Evolutionary conservation across 2,888 invertebrate species (phyloP).

Genomic region (Eucera pruinosa): DNA sequence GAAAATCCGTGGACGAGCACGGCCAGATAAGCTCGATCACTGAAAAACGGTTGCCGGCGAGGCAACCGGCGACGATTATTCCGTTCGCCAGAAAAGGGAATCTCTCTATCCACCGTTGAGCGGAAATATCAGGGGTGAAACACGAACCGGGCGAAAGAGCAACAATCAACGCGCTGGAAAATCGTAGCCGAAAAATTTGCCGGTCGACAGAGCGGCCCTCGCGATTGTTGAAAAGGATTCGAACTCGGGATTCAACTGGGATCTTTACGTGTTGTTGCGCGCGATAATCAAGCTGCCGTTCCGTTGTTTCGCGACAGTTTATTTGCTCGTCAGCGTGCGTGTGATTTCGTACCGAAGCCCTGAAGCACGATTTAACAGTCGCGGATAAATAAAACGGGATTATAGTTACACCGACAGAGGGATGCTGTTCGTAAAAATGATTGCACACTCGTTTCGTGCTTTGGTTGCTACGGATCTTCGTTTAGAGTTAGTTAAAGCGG

Average conservation of each 20-base stretch:
- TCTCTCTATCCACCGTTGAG: neutral
- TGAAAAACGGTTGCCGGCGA: constrained; percentile 33
- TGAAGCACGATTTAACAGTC: neutral
- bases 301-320: neutral
- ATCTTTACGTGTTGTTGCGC: neutral
- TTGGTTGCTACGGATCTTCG: neutral
- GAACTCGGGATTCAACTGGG: neutral
- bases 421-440: neutral
- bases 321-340: neutral
- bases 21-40: constrained; percentile 13
- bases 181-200: constrained; percentile 10
- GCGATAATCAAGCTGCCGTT: constrained; percentile 15
- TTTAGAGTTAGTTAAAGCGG: neutral
- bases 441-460: neutral
- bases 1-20: constrained; percentile 34
- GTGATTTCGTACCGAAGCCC: too few species aligned
- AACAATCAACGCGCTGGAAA: constrained; percentile 4
- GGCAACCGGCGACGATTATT: neutral
- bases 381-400: neutral
- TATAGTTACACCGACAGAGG: too few species aligned
- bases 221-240: constrained; percentile 12
- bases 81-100: neutral
- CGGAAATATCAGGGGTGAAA: constrained; percentile 11
- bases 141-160: neutral
- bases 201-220: neutral